Percentiles rank a stretch among this genome's conserved stretches.
Conservation (phyloP, 2,888 invertebrate species). For the Ceratothoa steindachneri region DNA sequence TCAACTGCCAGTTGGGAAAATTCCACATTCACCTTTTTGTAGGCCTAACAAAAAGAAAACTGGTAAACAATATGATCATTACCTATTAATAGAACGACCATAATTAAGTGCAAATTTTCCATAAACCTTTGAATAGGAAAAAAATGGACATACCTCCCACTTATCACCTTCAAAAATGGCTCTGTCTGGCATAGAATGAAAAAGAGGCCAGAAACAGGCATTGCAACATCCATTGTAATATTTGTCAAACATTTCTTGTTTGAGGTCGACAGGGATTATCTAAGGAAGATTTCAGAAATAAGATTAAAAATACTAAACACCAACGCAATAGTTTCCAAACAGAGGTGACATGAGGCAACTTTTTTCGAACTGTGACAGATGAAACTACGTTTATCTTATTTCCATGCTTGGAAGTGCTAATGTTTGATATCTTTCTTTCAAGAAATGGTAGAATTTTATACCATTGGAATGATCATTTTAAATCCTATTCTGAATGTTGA, state of each 20-base stretch:
- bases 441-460: no score
- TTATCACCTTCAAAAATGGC: conserved; percentile 53
- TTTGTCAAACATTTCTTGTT: conserved; percentile 52
- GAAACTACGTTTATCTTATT: no score
- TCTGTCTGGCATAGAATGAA: conserved; percentile 55
- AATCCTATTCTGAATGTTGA: no score
- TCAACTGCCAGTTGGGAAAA: conserved; percentile 53
- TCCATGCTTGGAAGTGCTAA: no score
- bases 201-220: conserved; percentile 55
- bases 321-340: no score
- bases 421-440: no score
- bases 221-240: conserved; percentile 56
- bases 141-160: conserved; percentile 51
- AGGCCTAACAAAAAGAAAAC: conserved; percentile 50
- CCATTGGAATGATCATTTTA: no score
- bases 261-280: conserved; percentile 52
- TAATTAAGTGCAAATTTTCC: conserved; percentile 52
- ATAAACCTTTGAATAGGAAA: conserved; percentile 54
- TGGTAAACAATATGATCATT: conserved; percentile 40
- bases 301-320: not conserved
- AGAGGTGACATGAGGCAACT: no score
- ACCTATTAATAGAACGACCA: conserved; percentile 52
- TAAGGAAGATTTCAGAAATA: no score
- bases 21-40: conserved; percentile 53
- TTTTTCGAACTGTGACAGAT: no score